Evolutionary conservation across 2,797 vertebrate genomes (phyloP).

Genomic region (Sarcophilus harrisii): DNA sequence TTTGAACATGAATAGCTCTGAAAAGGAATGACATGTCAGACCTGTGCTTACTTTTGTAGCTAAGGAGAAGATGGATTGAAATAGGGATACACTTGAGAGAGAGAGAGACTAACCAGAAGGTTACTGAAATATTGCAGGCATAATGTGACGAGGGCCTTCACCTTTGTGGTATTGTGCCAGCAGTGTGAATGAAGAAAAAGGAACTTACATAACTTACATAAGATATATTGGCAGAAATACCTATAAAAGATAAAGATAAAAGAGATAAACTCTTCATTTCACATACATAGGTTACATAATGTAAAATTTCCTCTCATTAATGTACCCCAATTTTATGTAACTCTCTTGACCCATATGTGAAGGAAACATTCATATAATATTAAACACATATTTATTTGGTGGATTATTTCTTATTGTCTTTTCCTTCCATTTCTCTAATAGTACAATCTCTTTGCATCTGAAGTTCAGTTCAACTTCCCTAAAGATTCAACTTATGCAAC

Average conservation of each 20-base stretch:
- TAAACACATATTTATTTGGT: neutral
- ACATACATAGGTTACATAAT: neutral
- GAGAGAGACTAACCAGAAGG: neutral
- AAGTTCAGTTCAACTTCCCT: slow-evolving; percentile 83
- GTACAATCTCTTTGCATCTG: slow-evolving; percentile 83
- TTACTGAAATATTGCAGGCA: neutral
- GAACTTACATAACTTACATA: neutral
- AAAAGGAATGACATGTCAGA: neutral
- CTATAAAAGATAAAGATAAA: no score
- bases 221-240: neutral
- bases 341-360: neutral
- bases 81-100: neutral
- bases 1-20: neutral
- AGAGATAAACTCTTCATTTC: slow-evolving; percentile 13
- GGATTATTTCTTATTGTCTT: slow-evolving; percentile 13
- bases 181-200: neutral
- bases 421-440: slow-evolving; percentile 66
- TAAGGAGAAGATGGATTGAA: neutral
- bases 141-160: neutral
- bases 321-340: neutral
- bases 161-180: neutral
- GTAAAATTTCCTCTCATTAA: neutral
- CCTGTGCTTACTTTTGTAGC: neutral
- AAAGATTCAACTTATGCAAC: slow-evolving; percentile 77
- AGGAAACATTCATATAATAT: neutral